Conservation (phyloP, 2,888 invertebrate genomes). For the Thymelicus sylvestris region DNA sequence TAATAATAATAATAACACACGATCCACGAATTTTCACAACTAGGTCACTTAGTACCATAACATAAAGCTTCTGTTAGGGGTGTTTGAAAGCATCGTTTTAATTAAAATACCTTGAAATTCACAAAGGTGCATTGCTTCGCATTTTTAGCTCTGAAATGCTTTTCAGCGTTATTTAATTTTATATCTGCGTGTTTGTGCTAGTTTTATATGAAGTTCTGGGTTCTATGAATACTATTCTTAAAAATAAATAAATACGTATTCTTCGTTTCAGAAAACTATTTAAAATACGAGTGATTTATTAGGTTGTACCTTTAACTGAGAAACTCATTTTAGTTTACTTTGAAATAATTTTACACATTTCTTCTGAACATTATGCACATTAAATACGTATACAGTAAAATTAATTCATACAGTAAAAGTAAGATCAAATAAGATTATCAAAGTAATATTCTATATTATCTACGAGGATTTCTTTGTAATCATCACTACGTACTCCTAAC, state of each 20-base stretch:
- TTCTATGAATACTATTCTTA: neutral
- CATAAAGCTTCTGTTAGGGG: slow-evolving; percentile 16
- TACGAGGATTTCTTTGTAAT: too few relatives aligned
- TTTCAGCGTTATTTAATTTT: slow-evolving; percentile 29
- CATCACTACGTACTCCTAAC: too few relatives aligned
- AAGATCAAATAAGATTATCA: too few relatives aligned
- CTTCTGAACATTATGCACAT: too few relatives aligned
- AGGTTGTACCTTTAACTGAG: too few relatives aligned
- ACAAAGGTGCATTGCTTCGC: slow-evolving; percentile 17
- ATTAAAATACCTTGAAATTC: slow-evolving; percentile 33
- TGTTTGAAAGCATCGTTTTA: slow-evolving; percentile 22
- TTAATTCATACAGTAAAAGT: too few relatives aligned
- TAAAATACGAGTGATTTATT: too few relatives aligned
- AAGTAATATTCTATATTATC: too few relatives aligned
- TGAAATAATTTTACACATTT: too few relatives aligned
- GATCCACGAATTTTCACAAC: neutral
- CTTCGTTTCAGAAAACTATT: neutral
- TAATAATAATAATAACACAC: too few relatives aligned
- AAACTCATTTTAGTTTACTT: too few relatives aligned
- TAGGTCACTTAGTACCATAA: slow-evolving; percentile 5
- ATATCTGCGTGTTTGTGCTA: slow-evolving; percentile 12
- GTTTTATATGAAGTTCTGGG: slow-evolving; percentile 8
- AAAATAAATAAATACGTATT: neutral
- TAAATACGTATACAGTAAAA: too few relatives aligned
- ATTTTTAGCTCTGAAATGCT: slow-evolving; percentile 26